Evolutionary conservation across 2,797 vertebrate species (phyloP).

Genomic region (Coregonus ussuriensis): DNA sequence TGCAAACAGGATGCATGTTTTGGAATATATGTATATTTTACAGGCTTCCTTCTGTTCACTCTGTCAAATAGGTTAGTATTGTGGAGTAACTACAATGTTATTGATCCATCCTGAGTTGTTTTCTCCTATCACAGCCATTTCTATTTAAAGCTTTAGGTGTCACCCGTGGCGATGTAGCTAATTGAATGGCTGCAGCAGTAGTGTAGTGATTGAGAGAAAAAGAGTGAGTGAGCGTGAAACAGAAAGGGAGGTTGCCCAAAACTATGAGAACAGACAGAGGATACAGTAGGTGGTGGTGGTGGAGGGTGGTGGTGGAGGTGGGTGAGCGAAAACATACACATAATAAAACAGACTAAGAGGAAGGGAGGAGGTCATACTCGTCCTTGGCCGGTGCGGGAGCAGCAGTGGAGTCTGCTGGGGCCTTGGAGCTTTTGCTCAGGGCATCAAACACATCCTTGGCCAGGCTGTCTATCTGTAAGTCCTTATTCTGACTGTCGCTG

Average conservation of each 20-base stretch:
- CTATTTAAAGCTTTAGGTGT: neutral
- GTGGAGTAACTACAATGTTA: too few species aligned
- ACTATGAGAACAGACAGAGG: neutral
- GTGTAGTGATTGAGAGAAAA: constrained; percentile 42
- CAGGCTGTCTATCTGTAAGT: constrained; percentile 90
- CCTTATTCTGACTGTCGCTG: constrained; percentile 71
- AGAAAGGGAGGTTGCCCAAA: neutral
- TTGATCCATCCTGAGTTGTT: too few species aligned
- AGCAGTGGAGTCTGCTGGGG: constrained; percentile 77
- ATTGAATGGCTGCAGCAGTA: neutral
- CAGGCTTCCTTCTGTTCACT: too few species aligned
- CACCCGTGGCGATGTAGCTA: neutral
- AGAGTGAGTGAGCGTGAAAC: neutral
- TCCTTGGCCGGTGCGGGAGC: constrained; percentile 81
- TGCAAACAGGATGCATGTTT: too few species aligned
- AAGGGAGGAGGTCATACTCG: constrained; percentile 89
- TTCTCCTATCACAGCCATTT: neutral
- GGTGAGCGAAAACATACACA: constrained; percentile 39
- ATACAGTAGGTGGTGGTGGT: neutral
- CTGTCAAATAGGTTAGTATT: too few species aligned
- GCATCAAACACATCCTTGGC: constrained; percentile 87
- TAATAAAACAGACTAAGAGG: constrained; percentile 53
- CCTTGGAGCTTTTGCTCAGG: constrained; percentile 73
- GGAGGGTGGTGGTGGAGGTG: constrained; percentile 18
- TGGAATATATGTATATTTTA: too few species aligned